Evolutionary conservation across 2,797 vertebrate species (phyloP), one percentile per base, ranked within the genome.

Genomic region (Falco rusticolus): DNA sequence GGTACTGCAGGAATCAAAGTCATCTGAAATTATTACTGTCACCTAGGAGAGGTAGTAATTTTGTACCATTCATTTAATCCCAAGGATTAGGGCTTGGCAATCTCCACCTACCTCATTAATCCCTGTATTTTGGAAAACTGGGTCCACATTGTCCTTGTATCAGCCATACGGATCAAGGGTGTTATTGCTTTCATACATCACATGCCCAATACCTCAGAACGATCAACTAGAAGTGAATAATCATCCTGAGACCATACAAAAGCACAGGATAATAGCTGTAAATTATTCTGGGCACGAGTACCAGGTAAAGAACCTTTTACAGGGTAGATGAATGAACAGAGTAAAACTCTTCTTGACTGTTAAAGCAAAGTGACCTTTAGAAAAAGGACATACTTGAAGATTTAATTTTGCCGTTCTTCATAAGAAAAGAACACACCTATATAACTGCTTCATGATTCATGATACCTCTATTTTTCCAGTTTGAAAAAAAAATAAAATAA

Each of bases 1-100:
- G 29, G 71, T 59, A 47, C 57, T 59, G 25, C 48, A 75, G 70
- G 54, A 90, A 74, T 60, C 53, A 51, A 68, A 60, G 66, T 91
- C 57, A 96, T 51, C 61, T 85, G 82, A 45, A 95, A 91, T 39
- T 71, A 69, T 82, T 79, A 15, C 34, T 63, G 69, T 91, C 75
- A 84, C 16, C 54, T 60, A 72, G 43, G 19, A 89, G 24, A 89
- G 47, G 25, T 16, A 94, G 41, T 37, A 45, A 84, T 88, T 94
- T 83, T 84, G 57, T 70, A 86, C 48, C 29, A 66, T 34, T 82
- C 84, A 51, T 48, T 79, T 68, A 95, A 81, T 26, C 33, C 22
- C 34, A 86, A 87, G 63, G 45, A 91, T 70, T 31, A 90, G 65
- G 24, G 16, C 75, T 91, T 78, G 63, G 51, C 87, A 75, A 82